A percentile compares a stretch with the other conserved stretches of the same genome.
Evolutionary conservation across 2,888 invertebrate species (phyloP).

Genomic region (Lampropteryx suffumata): DNA sequence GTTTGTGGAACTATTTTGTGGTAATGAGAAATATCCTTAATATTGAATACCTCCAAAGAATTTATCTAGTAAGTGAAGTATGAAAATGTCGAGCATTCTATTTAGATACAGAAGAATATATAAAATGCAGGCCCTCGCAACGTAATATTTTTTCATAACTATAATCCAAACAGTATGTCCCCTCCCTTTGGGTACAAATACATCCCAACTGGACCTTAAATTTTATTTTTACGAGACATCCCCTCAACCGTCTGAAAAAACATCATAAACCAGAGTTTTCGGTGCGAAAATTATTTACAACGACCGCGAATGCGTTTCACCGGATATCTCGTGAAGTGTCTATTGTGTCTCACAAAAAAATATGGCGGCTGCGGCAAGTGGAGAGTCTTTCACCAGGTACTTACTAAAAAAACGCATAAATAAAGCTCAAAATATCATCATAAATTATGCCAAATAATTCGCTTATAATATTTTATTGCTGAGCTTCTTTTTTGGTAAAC

Average conservation of each 20-base stretch:
- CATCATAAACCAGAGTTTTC: conserved; percentile 40
- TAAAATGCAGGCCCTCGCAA: neutral
- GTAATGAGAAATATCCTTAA: no score
- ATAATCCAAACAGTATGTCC: conserved; percentile 19
- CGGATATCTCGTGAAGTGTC: conserved; percentile 52
- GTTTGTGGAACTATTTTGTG: no score
- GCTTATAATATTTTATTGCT: no score
- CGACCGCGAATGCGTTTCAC: conserved; percentile 45
- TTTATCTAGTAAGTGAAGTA: no score
- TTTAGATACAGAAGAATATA: no score
- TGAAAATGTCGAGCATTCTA: no score
- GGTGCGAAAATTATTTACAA: conserved; percentile 49
- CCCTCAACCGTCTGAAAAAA: conserved; percentile 37
- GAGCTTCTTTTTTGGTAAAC: no score
- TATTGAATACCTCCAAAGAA: no score
- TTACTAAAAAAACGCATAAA: no score
- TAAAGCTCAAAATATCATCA: neutral
- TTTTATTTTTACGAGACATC: conserved; percentile 35
- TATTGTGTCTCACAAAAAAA: conserved; percentile 61
- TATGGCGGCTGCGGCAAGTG: conserved; percentile 48
- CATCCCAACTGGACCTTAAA: conserved; percentile 29
- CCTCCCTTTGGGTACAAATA: conserved; percentile 21
- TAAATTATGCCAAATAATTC: no score
- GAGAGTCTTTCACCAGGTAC: no score
- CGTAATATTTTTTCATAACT: conserved; percentile 15